These are phyloP conservation scores for Rhingia rostrata DNA, from an alignment of 2,888 invertebrate genomes.

Conservation along the genomic window DNA sequence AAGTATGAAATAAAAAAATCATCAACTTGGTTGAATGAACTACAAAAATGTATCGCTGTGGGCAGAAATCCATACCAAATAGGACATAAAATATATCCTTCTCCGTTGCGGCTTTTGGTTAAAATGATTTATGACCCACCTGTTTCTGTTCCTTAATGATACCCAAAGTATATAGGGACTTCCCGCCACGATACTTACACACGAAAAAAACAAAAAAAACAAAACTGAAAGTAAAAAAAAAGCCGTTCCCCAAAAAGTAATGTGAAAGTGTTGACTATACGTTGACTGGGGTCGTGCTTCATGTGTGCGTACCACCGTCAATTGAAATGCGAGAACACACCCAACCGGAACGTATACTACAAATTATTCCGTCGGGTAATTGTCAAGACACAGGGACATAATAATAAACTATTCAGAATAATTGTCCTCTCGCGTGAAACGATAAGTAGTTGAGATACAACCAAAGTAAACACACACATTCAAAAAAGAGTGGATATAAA, in stretches of 20 bases:
- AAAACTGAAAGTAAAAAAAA: background rate
- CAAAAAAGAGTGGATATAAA: slow-evolving; percentile 9
- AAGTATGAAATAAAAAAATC: background rate
- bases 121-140: slow-evolving; percentile 19
- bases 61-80: background rate
- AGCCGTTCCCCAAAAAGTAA: background rate
- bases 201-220: slow-evolving; percentile 7
- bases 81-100: slow-evolving; percentile 1
- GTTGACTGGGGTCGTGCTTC: slow-evolving; percentile 45
- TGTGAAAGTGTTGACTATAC: slow-evolving; percentile 30
- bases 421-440: slow-evolving; percentile 45
- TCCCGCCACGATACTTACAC: background rate
- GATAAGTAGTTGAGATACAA: slow-evolving; percentile 22
- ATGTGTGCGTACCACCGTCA: slow-evolving; percentile 39
- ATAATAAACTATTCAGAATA: slow-evolving; percentile 53
- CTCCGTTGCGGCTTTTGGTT: background rate
- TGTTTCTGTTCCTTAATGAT: slow-evolving; percentile 1
- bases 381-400: slow-evolving; percentile 54
- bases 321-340: slow-evolving; percentile 61
- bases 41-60: background rate
- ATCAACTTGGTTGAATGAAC: background rate
- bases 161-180: background rate
- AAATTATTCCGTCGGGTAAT: slow-evolving; percentile 55
- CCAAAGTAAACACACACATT: background rate
- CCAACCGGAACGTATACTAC: slow-evolving; percentile 52